These are phyloP conservation scores for Gallinago undulata DNA, from an alignment of 2,113 vertebrate species.

Conservation along the genomic window DNA sequence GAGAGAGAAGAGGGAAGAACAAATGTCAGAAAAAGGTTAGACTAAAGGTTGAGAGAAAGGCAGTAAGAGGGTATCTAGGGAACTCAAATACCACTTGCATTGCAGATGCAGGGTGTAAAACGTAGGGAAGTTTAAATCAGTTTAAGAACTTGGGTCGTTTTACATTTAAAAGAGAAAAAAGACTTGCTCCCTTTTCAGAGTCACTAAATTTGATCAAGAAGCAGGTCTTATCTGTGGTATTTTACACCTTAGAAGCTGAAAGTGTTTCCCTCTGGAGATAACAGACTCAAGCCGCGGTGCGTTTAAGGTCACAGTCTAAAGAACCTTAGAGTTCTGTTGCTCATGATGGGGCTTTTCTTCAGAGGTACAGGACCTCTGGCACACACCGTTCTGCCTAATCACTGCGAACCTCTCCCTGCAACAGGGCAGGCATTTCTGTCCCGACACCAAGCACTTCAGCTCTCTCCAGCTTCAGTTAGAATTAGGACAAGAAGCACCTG, in stretches of 20 bases:
- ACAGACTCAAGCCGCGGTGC: neutral
- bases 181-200: neutral
- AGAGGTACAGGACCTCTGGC: neutral
- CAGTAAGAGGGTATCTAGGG: neutral
- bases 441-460: neutral
- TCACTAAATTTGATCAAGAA: neutral
- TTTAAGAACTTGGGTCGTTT: neutral
- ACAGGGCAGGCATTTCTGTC: neutral
- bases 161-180: neutral
- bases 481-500: neutral
- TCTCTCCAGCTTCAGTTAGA: neutral
- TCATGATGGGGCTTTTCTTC: neutral
- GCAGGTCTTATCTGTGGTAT: neutral
- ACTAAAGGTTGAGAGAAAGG: neutral
- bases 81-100: neutral
- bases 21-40: neutral
- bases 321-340: neutral
- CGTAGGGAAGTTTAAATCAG: neutral
- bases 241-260: neutral
- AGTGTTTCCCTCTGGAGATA: neutral
- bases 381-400: neutral
- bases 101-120: neutral
- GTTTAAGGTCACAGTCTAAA: neutral
- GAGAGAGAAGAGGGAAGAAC: neutral
- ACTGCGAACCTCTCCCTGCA: neutral